Conservation (phyloP, 2,888 invertebrate genomes). For the Meliscaeva auricollis region DNA sequence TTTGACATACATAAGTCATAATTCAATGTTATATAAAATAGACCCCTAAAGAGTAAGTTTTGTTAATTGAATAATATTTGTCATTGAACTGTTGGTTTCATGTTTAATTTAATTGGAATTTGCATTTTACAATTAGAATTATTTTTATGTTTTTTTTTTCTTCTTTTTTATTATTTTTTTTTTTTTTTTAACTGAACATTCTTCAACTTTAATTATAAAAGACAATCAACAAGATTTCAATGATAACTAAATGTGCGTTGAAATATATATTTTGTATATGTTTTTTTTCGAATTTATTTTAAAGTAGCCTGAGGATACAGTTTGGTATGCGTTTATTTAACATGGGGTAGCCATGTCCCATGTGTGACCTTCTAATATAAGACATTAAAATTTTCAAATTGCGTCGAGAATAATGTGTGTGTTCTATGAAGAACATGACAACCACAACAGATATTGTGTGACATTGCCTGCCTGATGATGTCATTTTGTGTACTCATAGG, state of each 20-base stretch:
- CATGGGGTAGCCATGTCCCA: slow-evolving; percentile 57
- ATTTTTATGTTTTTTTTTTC: slow-evolving; percentile 22
- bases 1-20: no score
- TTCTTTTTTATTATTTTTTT: slow-evolving; percentile 3
- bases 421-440: slow-evolving; percentile 30
- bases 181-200: slow-evolving; percentile 13
- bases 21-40: no score
- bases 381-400: slow-evolving; percentile 37
- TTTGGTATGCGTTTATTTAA: slow-evolving; percentile 54
- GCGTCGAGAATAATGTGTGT: slow-evolving; percentile 28
- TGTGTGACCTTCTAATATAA: slow-evolving; percentile 59
- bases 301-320: slow-evolving; percentile 56
- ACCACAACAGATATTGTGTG: slow-evolving; percentile 5
- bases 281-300: slow-evolving; percentile 20
- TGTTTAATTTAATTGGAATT: slow-evolving; percentile 56
- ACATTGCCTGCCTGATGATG: slow-evolving; percentile 31
- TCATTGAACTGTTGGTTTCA: slow-evolving; percentile 31
- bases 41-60: not conserved
- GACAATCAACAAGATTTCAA: slow-evolving; percentile 60
- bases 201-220: slow-evolving; percentile 63
- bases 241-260: slow-evolving; percentile 39
- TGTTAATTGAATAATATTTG: slow-evolving; percentile 29
- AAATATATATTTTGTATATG: not conserved
- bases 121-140: slow-evolving; percentile 61
- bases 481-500: slow-evolving; percentile 16